phyloP scores from a whole-genome alignment of 30 jellyfish, hydroid and myxozoan genomes.

The Mastigias papua region DNA sequence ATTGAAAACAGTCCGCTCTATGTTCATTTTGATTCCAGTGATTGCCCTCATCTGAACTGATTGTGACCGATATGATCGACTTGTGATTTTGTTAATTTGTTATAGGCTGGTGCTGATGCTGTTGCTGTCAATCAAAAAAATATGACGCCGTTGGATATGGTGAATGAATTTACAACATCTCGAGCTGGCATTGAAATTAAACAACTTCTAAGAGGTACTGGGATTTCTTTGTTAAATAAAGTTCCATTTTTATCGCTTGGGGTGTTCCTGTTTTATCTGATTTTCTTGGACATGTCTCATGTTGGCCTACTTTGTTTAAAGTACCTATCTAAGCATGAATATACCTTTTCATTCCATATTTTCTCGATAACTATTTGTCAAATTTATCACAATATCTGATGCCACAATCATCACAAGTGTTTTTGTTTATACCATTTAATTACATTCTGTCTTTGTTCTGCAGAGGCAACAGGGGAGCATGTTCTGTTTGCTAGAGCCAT shows the following conservation, averaged over 20 bases:
- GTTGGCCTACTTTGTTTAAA: too few species aligned
- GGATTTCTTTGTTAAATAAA: too few species aligned
- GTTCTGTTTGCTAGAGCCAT: constrained; percentile 85
- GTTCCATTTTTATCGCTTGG: too few species aligned
- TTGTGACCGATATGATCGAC: not conserved
- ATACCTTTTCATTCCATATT: too few species aligned
- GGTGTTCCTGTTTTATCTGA: too few species aligned
- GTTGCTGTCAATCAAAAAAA: constrained; percentile 61
- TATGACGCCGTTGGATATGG: constrained; percentile 89
- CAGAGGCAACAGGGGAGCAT: constrained; percentile 94
- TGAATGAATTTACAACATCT: constrained; percentile 86
- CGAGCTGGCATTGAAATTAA: constrained; percentile 92
- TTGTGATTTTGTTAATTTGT: not conserved
- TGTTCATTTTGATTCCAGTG: not conserved
- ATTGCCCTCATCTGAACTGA: not conserved
- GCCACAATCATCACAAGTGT: too few species aligned
- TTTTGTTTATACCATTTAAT: too few species aligned
- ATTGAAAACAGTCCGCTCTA: too few species aligned
- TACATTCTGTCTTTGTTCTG: not conserved
- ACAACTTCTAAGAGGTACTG: constrained; percentile 79
- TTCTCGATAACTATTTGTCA: too few species aligned
- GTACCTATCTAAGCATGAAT: too few species aligned
- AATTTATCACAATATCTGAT: too few species aligned
- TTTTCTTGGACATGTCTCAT: too few species aligned
- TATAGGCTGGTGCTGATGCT: constrained; percentile 92